These are phyloP conservation scores for Myotis vivesi DNA, from an alignment of 2,797 vertebrate species.

Conservation along the genomic window DNA sequence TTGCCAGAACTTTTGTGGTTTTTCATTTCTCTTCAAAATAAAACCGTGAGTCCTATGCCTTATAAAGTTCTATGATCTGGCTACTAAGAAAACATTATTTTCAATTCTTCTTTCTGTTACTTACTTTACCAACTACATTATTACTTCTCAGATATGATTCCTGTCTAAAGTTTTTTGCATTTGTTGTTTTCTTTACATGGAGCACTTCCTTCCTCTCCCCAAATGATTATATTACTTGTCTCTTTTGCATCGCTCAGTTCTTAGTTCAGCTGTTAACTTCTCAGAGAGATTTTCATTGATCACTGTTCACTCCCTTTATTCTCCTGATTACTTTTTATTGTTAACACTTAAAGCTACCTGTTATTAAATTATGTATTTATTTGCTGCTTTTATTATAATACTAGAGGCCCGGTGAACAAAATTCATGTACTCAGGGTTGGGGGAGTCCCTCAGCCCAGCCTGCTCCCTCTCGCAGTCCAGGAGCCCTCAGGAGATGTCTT, in stretches of 20 bases:
- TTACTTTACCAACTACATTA: neutral
- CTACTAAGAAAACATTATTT: neutral
- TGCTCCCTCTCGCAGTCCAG: too few species aligned
- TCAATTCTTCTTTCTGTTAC: neutral
- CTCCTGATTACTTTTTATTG: neutral
- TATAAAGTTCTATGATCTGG: neutral
- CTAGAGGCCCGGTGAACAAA: too few species aligned
- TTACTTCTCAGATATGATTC: neutral
- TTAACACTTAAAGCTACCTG: neutral
- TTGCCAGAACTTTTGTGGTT: neutral
- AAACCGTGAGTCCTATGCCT: neutral
- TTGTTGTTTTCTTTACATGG: neutral
- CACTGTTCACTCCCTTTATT: neutral
- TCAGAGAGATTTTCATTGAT: neutral
- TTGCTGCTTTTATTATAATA: neutral
- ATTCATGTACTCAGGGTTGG: too few species aligned
- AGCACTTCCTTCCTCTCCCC: neutral
- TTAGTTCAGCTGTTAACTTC: conserved; percentile 1
- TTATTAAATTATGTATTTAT: neutral
- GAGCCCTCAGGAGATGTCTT: too few species aligned
- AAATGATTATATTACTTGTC: neutral
- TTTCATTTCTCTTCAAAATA: conserved; percentile 32
- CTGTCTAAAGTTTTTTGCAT: neutral
- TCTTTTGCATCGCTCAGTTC: neutral
- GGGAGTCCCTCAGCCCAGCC: too few species aligned